A percentile compares a stretch with the other conserved stretches of the same genome.
These are phyloP conservation scores for Digitonthophagus gazella DNA, from an alignment of 2,888 invertebrate species.

Conservation along the genomic window DNA sequence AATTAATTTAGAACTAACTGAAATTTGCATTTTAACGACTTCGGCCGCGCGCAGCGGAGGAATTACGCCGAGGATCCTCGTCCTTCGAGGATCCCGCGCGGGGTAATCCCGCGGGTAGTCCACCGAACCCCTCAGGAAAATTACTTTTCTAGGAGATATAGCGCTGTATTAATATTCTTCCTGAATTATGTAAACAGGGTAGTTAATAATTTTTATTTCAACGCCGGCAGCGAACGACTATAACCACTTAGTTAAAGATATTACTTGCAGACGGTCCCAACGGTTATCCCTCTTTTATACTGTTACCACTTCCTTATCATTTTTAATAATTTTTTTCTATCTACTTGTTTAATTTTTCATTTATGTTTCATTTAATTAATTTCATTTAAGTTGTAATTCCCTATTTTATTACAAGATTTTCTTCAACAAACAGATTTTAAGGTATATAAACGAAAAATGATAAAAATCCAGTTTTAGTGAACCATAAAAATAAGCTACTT, in stretches of 20 bases:
- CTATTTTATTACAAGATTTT: too few relatives aligned
- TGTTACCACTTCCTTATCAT: too few relatives aligned
- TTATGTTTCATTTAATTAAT: too few relatives aligned
- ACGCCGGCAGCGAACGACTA: background rate
- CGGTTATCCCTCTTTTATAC: background rate
- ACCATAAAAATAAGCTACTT: too few relatives aligned
- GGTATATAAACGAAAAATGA: too few relatives aligned
- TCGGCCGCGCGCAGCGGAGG: background rate
- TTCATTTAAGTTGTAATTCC: too few relatives aligned
- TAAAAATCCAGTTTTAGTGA: too few relatives aligned
- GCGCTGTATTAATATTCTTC: background rate
- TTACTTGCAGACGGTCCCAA: background rate
- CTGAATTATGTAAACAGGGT: background rate
- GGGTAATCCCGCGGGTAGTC: background rate
- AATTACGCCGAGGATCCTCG: background rate
- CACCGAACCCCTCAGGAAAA: background rate
- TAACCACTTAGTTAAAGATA: background rate
- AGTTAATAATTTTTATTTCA: background rate
- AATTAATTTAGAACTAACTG: background rate
- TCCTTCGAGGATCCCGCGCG: background rate
- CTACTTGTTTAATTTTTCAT: too few relatives aligned
- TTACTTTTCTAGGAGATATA: background rate
- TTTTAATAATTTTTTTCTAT: too few relatives aligned
- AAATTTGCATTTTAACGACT: background rate
- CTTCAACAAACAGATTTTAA: too few relatives aligned